Evolutionary conservation across 2,113 vertebrate genomes (phyloP).

Genomic region (Nannobrachium achirus): DNA sequence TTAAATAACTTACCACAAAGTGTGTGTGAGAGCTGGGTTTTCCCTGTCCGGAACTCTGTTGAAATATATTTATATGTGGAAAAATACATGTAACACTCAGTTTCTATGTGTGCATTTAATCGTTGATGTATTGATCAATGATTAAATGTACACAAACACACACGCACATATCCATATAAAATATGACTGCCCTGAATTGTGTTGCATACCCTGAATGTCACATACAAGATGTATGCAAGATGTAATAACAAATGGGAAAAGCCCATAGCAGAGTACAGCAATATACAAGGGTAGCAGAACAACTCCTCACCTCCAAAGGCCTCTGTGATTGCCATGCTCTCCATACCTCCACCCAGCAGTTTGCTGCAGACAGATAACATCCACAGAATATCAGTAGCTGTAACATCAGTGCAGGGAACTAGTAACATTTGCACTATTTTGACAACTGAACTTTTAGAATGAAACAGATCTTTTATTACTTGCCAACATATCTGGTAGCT

Average conservation of each 20-base stretch:
- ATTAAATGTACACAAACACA: too few relatives aligned
- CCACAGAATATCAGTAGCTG: neutral
- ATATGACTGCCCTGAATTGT: too few relatives aligned
- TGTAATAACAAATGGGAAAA: neutral
- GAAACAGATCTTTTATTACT: neutral
- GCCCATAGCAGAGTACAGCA: neutral
- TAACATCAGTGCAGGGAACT: neutral
- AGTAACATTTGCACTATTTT: neutral
- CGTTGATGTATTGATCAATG: too few relatives aligned
- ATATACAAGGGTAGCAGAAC: neutral
- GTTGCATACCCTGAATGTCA: too few relatives aligned
- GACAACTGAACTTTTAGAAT: neutral
- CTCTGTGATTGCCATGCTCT: slow-evolving; percentile 99
- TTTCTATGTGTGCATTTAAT: too few relatives aligned
- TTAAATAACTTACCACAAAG: slow-evolving; percentile 88
- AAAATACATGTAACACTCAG: too few relatives aligned
- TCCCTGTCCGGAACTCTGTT: slow-evolving; percentile 96
- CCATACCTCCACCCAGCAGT: slow-evolving; percentile 94
- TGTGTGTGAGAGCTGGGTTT: slow-evolving; percentile 97
- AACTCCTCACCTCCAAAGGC: slow-evolving; percentile 91
- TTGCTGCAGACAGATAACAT: slow-evolving; percentile 81
- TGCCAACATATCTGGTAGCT: neutral
- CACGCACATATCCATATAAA: too few relatives aligned
- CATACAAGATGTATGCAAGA: too few relatives aligned
- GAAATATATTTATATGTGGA: slow-evolving; percentile 16